A percentile compares a stretch with the other conserved stretches of the same genome.
Evolutionary conservation across 2,888 invertebrate species (phyloP).

Genomic region (Rotaria socialis): DNA sequence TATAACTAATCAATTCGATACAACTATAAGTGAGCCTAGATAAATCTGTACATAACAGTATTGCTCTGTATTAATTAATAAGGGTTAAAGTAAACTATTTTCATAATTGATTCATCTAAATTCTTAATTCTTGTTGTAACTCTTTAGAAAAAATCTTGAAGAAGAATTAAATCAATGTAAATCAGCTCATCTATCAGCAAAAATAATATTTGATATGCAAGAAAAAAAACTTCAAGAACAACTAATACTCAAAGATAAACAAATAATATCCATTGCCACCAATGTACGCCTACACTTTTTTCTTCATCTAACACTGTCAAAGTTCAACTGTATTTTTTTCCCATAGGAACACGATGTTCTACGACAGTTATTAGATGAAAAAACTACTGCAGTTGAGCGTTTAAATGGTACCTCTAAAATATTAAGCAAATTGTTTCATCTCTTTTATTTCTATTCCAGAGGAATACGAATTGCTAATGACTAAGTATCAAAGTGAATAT

Average conservation of each 20-base stretch:
- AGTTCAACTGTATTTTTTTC: no score
- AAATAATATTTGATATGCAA: neutral
- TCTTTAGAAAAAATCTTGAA: neutral
- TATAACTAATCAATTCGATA: no score
- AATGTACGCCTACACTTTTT: neutral
- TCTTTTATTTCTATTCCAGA: neutral
- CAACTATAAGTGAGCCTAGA: no score
- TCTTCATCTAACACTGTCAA: neutral
- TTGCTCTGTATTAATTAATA: no score
- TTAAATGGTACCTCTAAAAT: neutral
- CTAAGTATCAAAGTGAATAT: constrained; percentile 30
- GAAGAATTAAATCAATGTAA: constrained; percentile 13
- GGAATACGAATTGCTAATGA: neutral
- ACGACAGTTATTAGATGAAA: constrained; percentile 35
- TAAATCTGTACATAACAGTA: no score
- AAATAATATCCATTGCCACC: neutral
- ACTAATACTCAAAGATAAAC: constrained; percentile 4
- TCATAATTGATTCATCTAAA: neutral
- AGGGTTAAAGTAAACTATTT: no score
- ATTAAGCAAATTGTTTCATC: neutral
- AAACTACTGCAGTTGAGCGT: neutral
- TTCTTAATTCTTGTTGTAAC: neutral
- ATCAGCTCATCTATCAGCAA: neutral
- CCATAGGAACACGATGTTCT: constrained; percentile 21
- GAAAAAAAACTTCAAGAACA: neutral